These are phyloP conservation scores for Bombus confusus DNA, from an alignment of 1,140 invertebrate genomes.

Conservation along the genomic window DNA sequence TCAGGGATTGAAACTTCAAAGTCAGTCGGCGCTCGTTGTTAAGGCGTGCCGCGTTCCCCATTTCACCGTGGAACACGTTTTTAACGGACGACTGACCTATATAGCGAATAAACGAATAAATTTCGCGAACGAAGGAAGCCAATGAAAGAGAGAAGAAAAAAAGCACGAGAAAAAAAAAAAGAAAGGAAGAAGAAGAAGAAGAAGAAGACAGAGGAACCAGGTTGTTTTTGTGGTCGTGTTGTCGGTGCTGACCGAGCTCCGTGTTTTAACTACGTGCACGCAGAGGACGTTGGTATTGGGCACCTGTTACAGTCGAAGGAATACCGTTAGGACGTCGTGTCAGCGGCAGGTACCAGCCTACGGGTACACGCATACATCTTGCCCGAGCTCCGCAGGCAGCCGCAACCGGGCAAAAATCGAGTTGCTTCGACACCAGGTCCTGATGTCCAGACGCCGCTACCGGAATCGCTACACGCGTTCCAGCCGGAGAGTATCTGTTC, in stretches of 20 bases:
- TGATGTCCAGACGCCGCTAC: conserved; percentile 28
- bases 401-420: conserved; percentile 24
- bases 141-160: neutral
- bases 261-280: conserved; percentile 60
- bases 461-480: conserved; percentile 10
- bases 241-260: neutral
- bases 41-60: conserved; percentile 28
- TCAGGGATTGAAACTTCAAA: conserved; percentile 32
- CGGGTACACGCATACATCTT: conserved; percentile 46
- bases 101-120: conserved; percentile 62
- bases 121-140: conserved; percentile 31
- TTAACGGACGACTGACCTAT: conserved; percentile 73
- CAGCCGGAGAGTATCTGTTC: neutral
- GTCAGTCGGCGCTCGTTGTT: neutral
- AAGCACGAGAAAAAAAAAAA: neutral
- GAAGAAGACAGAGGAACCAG: neutral
- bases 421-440: conserved; percentile 24
- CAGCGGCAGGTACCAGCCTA: conserved; percentile 76
- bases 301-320: conserved; percentile 77
- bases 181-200: neutral
- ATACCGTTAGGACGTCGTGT: conserved; percentile 79
- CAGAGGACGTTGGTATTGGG: conserved; percentile 69
- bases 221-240: neutral
- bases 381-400: neutral
- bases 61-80: conserved; percentile 57